Conservation (phyloP, 2,113 vertebrate genomes). For the Mesoclemmys tuberculata region DNA sequence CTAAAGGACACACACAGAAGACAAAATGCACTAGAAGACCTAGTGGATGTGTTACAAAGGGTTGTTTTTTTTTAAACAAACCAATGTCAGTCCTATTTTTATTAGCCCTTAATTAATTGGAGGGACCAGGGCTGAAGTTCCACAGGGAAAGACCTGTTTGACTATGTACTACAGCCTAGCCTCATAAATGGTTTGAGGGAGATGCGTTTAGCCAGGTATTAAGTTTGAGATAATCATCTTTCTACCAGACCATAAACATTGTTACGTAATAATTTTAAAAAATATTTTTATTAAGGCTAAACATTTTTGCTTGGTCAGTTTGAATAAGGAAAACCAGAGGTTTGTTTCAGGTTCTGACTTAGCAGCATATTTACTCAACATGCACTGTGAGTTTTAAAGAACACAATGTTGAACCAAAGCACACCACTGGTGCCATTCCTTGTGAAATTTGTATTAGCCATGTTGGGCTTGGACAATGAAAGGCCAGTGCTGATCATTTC, state of each 20-base stretch:
- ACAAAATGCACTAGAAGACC: constrained; percentile 37
- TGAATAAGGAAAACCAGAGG: not conserved
- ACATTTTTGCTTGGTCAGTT: not conserved
- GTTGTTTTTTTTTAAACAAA: constrained; percentile 33
- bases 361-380: not conserved
- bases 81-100: constrained; percentile 58
- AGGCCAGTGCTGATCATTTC: not conserved
- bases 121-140: constrained; percentile 42
- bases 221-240: constrained; percentile 38
- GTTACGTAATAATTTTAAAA: not conserved
- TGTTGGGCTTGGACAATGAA: not conserved
- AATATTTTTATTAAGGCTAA: not conserved
- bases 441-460: not conserved
- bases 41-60: not conserved
- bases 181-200: constrained; percentile 16
- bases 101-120: constrained; percentile 68
- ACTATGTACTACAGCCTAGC: constrained; percentile 39
- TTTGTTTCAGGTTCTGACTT: not conserved
- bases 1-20: not conserved
- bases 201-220: constrained; percentile 5
- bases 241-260: not conserved
- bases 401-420: not conserved
- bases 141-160: constrained; percentile 46
- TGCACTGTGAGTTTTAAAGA: not conserved
- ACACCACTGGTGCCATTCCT: rapidly evolving